Conservation (phyloP, 2,113 vertebrate genomes). For the Lonchura striata region DNA sequence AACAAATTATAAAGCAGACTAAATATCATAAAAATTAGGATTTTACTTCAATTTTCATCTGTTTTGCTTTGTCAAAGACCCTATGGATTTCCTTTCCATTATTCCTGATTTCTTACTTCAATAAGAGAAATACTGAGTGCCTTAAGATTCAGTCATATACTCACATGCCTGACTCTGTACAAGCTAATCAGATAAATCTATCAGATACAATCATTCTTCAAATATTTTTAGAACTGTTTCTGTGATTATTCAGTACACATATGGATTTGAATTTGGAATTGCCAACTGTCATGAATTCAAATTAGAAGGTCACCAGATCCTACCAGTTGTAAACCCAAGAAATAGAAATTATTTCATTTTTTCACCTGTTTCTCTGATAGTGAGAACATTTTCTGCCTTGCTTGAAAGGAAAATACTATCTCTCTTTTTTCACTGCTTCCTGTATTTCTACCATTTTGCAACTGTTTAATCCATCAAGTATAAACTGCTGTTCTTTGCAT, state of each 20-base stretch:
- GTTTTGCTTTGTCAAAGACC: background rate
- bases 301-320: background rate
- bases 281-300: background rate
- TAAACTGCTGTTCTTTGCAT: slow-evolving; percentile 69
- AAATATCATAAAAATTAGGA: background rate
- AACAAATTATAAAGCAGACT: background rate
- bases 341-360: background rate
- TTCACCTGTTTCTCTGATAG: slow-evolving; percentile 23
- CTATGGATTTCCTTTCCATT: background rate
- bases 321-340: background rate
- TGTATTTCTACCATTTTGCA: slow-evolving; percentile 67
- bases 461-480: slow-evolving; percentile 78
- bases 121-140: background rate
- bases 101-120: background rate
- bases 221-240: background rate
- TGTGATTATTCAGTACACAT: background rate
- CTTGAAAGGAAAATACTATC: slow-evolving; percentile 12
- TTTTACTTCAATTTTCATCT: background rate
- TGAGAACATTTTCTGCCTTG: background rate
- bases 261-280: background rate
- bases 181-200: background rate
- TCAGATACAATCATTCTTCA: background rate
- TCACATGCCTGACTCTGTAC: background rate
- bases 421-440: slow-evolving; percentile 64
- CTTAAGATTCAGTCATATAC: background rate